Percentiles rank a stretch among this genome's conserved stretches.
These are phyloP conservation scores for Labrus mixtus DNA, from an alignment of 2,113 vertebrate species.

Conservation along the genomic window DNA sequence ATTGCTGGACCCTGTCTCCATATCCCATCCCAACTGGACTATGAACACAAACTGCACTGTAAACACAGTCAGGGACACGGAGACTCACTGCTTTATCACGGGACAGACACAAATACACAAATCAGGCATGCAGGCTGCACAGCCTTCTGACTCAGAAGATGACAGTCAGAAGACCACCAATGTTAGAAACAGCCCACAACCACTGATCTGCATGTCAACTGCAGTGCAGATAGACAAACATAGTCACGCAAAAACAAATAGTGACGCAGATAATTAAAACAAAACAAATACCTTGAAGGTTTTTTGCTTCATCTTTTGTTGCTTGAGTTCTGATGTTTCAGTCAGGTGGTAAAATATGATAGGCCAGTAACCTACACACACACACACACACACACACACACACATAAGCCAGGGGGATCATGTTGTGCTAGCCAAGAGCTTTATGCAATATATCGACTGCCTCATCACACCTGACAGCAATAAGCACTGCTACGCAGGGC, in stretches of 20 bases:
- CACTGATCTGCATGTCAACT: constrained; percentile 11
- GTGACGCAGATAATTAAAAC: background rate
- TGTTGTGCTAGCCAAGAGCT: constrained; percentile 70
- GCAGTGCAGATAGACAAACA: constrained; percentile 21
- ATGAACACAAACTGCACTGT: constrained; percentile 49
- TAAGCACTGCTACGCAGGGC: constrained; percentile 1
- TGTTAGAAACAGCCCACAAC: constrained; percentile 5
- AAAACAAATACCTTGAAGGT: background rate
- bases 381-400: constrained; percentile 38
- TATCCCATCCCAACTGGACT: constrained; percentile 54
- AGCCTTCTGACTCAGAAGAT: constrained; percentile 42
- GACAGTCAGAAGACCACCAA: constrained; percentile 21
- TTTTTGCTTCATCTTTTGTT: constrained; percentile 3
- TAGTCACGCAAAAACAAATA: background rate
- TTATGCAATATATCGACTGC: constrained; percentile 46
- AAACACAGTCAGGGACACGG: constrained; percentile 47
- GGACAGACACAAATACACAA: constrained; percentile 18
- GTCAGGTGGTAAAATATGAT: constrained; percentile 16
- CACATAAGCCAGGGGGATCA: constrained; percentile 42
- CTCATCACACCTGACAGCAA: constrained; percentile 59
- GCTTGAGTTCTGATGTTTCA: constrained; percentile 20
- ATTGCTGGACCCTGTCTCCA: constrained; percentile 14
- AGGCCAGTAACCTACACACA: constrained; percentile 23
- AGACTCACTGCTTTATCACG: constrained; percentile 25
- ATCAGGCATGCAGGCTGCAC: constrained; percentile 24